Base-by-base conservation (phyloP, 2,888 invertebrate species). In the Tipula unca region DNA sequence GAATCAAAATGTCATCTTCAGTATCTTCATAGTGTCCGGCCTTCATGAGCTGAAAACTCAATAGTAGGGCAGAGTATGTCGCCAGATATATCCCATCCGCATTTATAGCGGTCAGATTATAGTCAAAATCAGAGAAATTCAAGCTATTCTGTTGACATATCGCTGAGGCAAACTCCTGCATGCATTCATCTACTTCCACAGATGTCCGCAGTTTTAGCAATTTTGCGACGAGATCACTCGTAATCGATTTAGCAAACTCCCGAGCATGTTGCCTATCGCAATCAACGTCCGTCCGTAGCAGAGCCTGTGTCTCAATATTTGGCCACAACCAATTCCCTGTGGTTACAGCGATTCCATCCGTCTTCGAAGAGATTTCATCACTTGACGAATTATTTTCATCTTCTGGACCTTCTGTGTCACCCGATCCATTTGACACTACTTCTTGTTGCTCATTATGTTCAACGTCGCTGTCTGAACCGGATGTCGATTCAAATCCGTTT, bases 41-140 rank as follows among this genome's bases (percentile, higher is more conserved):
- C 86, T 94, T 93, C 85, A 95, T 94, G 29, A 98, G 93, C 88
- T 95, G 96, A 86, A 97, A 91, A 88, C 96, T 97, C 0, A 98
- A 92, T 83, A 96, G 91, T 29, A 98, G 90, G 0, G 97, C 95
- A 0, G 97, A 95, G 89, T 97, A 97, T 0, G 97, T 96, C 0
- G 98, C 96, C 87, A 98, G 91, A 89, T 98, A 98, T 69, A 98
- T 96, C 29, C 98, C 98, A 91, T 98, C 98, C 0, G 98, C 98
- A 90, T 98, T 98, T 92, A 98, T 96, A 83, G 93, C 92, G 0
- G 93, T 91, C 1, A 94, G 93, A 88, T 94, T 94, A 90, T 93
- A 94, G 87, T 91, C 91, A 85, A 91, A 91, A 85, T 91, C 90
- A 1, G 91, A 91, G 86, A 89, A 90, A 69, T 91, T 91, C 88